phyloP scores from a whole-genome alignment of 2,113 vertebrate genomes.

The Coturnix japonica region DNA sequence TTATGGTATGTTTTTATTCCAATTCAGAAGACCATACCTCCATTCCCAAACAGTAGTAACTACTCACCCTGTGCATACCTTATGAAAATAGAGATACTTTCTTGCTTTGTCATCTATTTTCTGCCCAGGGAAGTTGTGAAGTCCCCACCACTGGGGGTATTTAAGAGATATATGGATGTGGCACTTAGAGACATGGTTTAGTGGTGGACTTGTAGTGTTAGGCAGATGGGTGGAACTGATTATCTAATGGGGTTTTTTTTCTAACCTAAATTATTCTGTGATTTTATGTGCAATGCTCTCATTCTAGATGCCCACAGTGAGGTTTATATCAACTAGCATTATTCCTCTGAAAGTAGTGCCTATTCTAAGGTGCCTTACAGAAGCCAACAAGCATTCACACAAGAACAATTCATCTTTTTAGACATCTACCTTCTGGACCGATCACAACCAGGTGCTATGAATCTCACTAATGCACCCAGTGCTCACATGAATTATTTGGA shows the following conservation, averaged over 20 bases:
- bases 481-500: not conserved
- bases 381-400: not conserved
- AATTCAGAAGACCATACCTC: not conserved
- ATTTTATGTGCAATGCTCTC: not conserved
- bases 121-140: not conserved
- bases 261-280: not conserved
- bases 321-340: not conserved
- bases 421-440: not conserved
- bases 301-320: not conserved
- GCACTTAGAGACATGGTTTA: not conserved
- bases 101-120: not conserved
- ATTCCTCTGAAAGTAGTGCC: not conserved
- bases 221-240: not conserved
- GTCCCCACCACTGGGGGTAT: not conserved
- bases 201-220: not conserved
- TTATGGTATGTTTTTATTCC: not conserved
- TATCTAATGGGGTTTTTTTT: not conserved
- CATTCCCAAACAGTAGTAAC: not conserved
- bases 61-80: not conserved
- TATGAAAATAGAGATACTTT: not conserved
- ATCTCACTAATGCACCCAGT: not conserved
- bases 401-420: not conserved
- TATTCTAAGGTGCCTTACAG: not conserved
- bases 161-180: not conserved
- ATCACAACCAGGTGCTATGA: not conserved